Conservation (phyloP, 1,140 invertebrate species). For the Popillia japonica region DNA sequence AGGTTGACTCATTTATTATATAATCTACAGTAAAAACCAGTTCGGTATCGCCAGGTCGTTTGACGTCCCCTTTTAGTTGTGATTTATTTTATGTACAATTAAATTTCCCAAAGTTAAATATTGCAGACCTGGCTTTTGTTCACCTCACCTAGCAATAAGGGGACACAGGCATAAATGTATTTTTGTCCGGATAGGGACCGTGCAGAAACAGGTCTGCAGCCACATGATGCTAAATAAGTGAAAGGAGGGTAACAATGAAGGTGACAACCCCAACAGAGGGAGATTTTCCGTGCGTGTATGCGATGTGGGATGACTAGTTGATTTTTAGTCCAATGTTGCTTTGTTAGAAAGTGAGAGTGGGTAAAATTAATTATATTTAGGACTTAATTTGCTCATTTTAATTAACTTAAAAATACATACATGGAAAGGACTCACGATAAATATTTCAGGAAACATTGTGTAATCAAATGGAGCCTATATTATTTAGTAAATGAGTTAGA, state of each 20-base stretch:
- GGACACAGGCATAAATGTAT: background rate
- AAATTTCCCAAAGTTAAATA: conserved; percentile 8
- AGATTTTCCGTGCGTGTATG: background rate
- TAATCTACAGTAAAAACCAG: conserved; percentile 15
- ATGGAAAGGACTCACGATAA: no score
- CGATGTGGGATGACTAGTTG: conserved; percentile 13
- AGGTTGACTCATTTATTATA: background rate
- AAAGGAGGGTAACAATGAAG: conserved; percentile 4
- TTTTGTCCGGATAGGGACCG: background rate
- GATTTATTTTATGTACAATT: conserved; percentile 12
- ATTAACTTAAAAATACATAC: no score
- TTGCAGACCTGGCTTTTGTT: background rate
- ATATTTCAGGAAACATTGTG: no score
- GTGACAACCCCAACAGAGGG: conserved; percentile 3
- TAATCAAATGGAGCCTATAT: no score
- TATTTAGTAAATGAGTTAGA: no score
- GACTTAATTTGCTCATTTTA: background rate
- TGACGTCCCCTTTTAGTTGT: conserved; percentile 13
- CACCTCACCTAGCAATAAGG: background rate
- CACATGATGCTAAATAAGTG: conserved; percentile 14
- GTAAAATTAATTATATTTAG: background rate
- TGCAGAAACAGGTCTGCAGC: background rate
- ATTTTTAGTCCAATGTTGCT: background rate
- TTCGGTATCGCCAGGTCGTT: background rate
- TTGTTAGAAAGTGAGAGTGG: background rate